Evolutionary conservation across 2,888 invertebrate genomes (phyloP).

Genomic region (Aleiodes alternator): DNA sequence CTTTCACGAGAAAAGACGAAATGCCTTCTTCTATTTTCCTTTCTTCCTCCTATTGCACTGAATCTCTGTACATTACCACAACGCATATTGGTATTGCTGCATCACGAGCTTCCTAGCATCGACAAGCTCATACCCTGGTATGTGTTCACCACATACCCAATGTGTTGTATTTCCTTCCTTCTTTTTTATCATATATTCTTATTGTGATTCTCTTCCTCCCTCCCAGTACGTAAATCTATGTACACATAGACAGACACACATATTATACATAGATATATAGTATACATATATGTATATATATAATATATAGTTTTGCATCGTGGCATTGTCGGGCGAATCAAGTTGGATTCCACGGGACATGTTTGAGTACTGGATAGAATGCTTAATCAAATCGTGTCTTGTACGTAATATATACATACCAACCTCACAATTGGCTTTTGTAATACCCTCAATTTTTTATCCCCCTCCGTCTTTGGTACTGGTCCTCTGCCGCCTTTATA

Average conservation of each 20-base stretch:
- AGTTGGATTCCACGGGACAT: constrained; percentile 56
- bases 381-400: constrained; percentile 73
- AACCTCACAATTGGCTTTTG: constrained; percentile 22
- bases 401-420: constrained; percentile 63
- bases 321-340: constrained; percentile 35
- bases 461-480: constrained; percentile 45
- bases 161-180: constrained; percentile 33
- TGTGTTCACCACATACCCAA: constrained; percentile 15
- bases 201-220: constrained; percentile 42
- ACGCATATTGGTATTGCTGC: constrained; percentile 65
- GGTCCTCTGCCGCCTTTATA: constrained; percentile 50
- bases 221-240: not conserved
- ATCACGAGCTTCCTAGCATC: constrained; percentile 64
- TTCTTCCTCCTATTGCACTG: not conserved
- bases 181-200: constrained; percentile 37
- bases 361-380: constrained; percentile 71
- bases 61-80: constrained; percentile 44
- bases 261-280: too few species aligned
- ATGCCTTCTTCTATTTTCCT: constrained; percentile 33
- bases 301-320: constrained; percentile 23
- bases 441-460: constrained; percentile 46
- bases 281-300: constrained; percentile 10
- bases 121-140: constrained; percentile 37
- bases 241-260: too few species aligned
- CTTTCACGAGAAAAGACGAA: too few species aligned